Conservation (phyloP, 1,140 invertebrate species). For the Ostrea denselamellosa region DNA sequence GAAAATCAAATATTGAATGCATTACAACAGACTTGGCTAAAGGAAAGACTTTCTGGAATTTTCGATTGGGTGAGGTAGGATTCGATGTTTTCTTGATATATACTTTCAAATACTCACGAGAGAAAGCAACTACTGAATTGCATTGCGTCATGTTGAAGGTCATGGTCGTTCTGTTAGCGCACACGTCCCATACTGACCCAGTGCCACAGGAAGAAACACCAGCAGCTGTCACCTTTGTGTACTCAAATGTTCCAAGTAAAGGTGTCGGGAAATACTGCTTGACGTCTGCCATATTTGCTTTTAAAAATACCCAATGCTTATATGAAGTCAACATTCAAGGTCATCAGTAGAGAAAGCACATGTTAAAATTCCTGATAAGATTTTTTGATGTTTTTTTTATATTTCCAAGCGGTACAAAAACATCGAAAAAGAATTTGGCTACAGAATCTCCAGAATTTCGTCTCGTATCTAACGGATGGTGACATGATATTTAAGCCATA, state of each 20-base stretch:
- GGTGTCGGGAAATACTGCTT: constrained; percentile 46
- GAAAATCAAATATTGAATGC: no score
- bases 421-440: no score
- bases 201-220: constrained; percentile 37
- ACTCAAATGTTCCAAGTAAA: constrained; percentile 43
- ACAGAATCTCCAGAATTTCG: no score
- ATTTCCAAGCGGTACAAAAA: no score
- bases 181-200: constrained; percentile 51
- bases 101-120: constrained; percentile 39
- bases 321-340: background rate
- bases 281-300: constrained; percentile 28
- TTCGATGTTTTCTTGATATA: background rate
- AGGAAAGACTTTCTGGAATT: no score
- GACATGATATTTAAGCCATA: no score
- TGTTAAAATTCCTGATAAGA: background rate
- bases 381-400: background rate
- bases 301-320: background rate
- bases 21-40: no score
- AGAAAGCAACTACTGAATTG: constrained; percentile 39
- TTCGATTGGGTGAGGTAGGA: background rate
- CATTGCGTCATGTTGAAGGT: constrained; percentile 53
- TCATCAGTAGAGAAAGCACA: background rate
- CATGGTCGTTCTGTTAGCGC: constrained; percentile 46
- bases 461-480: no score
- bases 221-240: constrained; percentile 40